Base-by-base conservation (phyloP, 1,140 invertebrate species). In the Aphaenogaster floridana region DNA sequence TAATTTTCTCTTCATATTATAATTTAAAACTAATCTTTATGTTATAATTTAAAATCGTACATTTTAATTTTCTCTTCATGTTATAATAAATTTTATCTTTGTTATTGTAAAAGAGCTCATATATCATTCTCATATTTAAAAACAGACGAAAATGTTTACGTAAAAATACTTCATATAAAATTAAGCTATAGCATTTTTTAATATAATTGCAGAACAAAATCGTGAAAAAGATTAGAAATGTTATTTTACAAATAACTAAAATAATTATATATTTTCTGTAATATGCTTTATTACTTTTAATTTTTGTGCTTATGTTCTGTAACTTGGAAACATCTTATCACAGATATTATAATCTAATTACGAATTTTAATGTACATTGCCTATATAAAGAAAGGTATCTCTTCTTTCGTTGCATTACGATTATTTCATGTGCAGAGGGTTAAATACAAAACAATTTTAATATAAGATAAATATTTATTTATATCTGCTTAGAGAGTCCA, bases 51-150 rank as follows among this genome's bases (percentile, higher is more conserved):
- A 28, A 28, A 28, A 42, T 66, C 17, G 8, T n/a, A 66, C 6
- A 36, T 64, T 66, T 66, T 78, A 74, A 77, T 45, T 61, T 1
- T 77, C 15, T 15, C 8, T 34, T 52, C 48, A 36, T 72, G 50
- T 76, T 57, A n/a, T 76, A 52, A 76, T 42, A 59, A 77, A 59
- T 59, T 77, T 28, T 45, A 61, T 45, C 3, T 28, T 6, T n/a
- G 54, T 11, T 57, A n/a, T 69, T 57, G 61, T 77, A 42, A 77
- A 77, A 61, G 11, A 76, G 13, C 0, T 42, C 45, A 77, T 77
- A 77, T 77, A n/a, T 34, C 2, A 8, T 11, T 59, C 34, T 61
- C 39, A 34, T 74, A 54, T 77, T 42, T 15, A 28, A 77, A 74
- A 59, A 57, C 13, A 54, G 28, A 28, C 28, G 0, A 28, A 28